Evolutionary conservation across 2,888 invertebrate species (phyloP), one percentile per base, ranked within the genome.

Genomic region (Seira sanloemensis): DNA sequence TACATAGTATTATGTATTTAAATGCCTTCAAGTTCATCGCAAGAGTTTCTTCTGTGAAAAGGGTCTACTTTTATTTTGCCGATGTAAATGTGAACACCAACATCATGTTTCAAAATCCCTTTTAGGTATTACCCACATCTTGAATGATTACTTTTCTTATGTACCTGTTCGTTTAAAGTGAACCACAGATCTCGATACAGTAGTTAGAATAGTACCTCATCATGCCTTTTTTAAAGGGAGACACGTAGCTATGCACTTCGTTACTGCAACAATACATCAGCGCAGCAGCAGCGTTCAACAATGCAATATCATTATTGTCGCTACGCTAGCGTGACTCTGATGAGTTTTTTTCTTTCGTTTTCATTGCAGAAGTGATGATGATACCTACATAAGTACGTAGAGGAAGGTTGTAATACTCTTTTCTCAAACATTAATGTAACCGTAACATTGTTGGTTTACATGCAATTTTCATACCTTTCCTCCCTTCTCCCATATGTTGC

Each of bases 311-410:
- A 24, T n/a, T n/a, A n/a, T 24, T 73, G 18, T 25, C 58, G 23
- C 24, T 71, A 46, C 71, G 71, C 50, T 73, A 26, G 58, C 58
- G 1, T 73, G 25, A 25, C 18, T 58, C 73, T 58, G 58, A 58
- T 58, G 58, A 18, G 58, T 58, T 58, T 58, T 58, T 16, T 16
- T 16, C 7, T 2, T 58, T 58, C n/a, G n/a, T 58, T 2, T n/a
- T 58, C n/a, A 18, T n/a, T 9, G 58, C 18, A n/a, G 58, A n/a
- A 58, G 58, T 18, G 58, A n/a, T 16, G 18, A 58, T 16, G 16
- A 58, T n/a, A 58, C n/a, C 9, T n/a, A 58, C 58, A 18, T n/a
- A 58, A 9, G n/a, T 2, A 58, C 12, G 12, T 12, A 37, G n/a
- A 58, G 18, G 18, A 58, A 58, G 58, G 58, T 18, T 58, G 2